These are phyloP conservation scores for Tetraodon nigroviridis DNA, from an alignment of 2,113 vertebrate species.

Conservation along the genomic window DNA sequence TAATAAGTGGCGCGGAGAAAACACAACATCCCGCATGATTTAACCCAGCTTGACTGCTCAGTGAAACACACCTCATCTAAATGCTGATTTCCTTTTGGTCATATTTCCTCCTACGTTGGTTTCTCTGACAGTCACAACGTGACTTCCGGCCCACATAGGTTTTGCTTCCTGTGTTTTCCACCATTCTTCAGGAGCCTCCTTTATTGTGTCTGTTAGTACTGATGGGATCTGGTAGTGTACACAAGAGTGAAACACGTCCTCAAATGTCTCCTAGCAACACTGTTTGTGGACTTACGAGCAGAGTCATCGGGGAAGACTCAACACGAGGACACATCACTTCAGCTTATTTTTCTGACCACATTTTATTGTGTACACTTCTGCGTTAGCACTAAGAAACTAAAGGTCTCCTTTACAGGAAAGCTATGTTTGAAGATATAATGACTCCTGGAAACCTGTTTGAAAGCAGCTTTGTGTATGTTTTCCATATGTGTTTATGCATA, in stretches of 20 bases:
- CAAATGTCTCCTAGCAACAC: neutral
- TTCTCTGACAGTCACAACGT: slow-evolving; percentile 15
- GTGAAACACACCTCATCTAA: no score
- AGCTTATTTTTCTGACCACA: neutral
- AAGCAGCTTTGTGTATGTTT: neutral
- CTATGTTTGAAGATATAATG: neutral
- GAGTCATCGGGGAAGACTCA: slow-evolving; percentile 18
- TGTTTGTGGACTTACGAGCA: neutral
- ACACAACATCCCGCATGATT: no score
- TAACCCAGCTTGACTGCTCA: no score
- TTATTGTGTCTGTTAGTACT: slow-evolving; percentile 49
- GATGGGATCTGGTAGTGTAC: slow-evolving; percentile 52
- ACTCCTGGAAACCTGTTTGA: slow-evolving; percentile 1
- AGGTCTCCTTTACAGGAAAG: neutral
- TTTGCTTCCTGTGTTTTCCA: slow-evolving; percentile 44
- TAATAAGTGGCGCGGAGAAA: no score
- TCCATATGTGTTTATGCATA: slow-evolving; percentile 42
- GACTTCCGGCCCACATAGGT: slow-evolving; percentile 38
- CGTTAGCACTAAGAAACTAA: neutral
- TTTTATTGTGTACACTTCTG: neutral
- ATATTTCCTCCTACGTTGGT: neutral
- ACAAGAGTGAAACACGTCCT: slow-evolving; percentile 10
- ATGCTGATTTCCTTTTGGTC: no score
- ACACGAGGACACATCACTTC: neutral
- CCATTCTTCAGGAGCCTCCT: slow-evolving; percentile 29